Percentiles rank a stretch among this genome's conserved stretches.
phyloP scores from a whole-genome alignment of 92 coral and sea anemone genomes.

The Zoanthus sansibaricus region DNA sequence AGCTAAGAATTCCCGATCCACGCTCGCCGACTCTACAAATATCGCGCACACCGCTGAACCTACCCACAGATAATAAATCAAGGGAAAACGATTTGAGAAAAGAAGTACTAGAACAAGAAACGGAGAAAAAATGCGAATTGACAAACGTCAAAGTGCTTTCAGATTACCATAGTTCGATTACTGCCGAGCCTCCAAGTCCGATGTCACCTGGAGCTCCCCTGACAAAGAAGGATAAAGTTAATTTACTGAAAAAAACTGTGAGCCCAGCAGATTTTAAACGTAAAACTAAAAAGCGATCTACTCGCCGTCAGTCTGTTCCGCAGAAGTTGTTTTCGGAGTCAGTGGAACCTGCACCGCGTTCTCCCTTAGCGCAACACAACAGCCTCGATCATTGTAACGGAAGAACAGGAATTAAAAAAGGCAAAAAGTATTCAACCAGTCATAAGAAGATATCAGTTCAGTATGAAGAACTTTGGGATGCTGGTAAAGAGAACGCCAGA shows the following conservation, averaged over 20 bases:
- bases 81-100: background rate
- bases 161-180: slow-evolving; percentile 36
- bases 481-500: slow-evolving; percentile 85
- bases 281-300: slow-evolving; percentile 44
- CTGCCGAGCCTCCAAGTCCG: slow-evolving; percentile 41
- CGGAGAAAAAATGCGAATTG: slow-evolving; percentile 33
- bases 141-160: slow-evolving; percentile 26
- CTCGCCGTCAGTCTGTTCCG: slow-evolving; percentile 81
- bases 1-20: slow-evolving; percentile 75
- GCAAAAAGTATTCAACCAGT: slow-evolving; percentile 63
- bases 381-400: slow-evolving; percentile 53
- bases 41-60: slow-evolving; percentile 78
- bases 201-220: slow-evolving; percentile 85
- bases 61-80: slow-evolving; percentile 15
- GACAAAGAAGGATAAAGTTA: slow-evolving; percentile 72
- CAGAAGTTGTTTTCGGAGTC: slow-evolving; percentile 86
- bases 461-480: slow-evolving; percentile 65
- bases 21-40: slow-evolving; percentile 86
- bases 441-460: slow-evolving; percentile 58
- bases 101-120: slow-evolving; percentile 36
- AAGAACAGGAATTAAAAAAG: slow-evolving; percentile 60
- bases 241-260: slow-evolving; percentile 75
- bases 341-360: slow-evolving; percentile 75
- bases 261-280: slow-evolving; percentile 81
- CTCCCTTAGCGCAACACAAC: slow-evolving; percentile 91